These are phyloP conservation scores for Hycleus cichorii DNA, from an alignment of 1,140 invertebrate species.

Conservation along the genomic window DNA sequence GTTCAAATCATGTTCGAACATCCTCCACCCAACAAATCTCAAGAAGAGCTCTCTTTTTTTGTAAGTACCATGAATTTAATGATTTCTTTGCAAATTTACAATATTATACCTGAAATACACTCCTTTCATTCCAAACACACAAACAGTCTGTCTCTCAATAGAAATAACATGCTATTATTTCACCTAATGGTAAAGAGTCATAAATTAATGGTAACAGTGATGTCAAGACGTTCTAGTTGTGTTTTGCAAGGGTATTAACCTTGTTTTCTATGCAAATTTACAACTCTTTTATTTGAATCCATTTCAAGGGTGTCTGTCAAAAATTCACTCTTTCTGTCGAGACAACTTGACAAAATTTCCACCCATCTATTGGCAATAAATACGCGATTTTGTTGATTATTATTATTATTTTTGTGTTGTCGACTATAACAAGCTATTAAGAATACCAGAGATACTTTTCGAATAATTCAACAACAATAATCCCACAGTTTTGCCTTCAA, in stretches of 20 bases:
- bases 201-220: constrained; percentile 17
- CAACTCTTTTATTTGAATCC: constrained; percentile 6
- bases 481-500: constrained; percentile 14
- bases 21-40: no score
- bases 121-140: constrained; percentile 5
- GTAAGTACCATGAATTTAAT: no score
- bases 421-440: constrained; percentile 23
- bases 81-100: no score
- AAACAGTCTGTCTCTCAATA: constrained; percentile 10
- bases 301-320: constrained; percentile 8
- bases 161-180: constrained; percentile 18
- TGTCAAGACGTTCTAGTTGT: constrained; percentile 4
- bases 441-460: constrained; percentile 26
- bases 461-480: constrained; percentile 30
- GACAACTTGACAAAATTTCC: neutral
- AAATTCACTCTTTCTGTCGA: constrained; percentile 1
- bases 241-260: constrained; percentile 19
- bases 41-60: no score
- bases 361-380: constrained; percentile 24
- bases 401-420: constrained; percentile 12
- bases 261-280: constrained; percentile 20
- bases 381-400: constrained; percentile 27
- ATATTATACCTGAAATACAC: neutral
- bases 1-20: neutral
- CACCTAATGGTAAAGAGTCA: constrained; percentile 10